These are phyloP conservation scores for Suillia variegata DNA, from an alignment of 2,888 invertebrate genomes.

Conservation along the genomic window DNA sequence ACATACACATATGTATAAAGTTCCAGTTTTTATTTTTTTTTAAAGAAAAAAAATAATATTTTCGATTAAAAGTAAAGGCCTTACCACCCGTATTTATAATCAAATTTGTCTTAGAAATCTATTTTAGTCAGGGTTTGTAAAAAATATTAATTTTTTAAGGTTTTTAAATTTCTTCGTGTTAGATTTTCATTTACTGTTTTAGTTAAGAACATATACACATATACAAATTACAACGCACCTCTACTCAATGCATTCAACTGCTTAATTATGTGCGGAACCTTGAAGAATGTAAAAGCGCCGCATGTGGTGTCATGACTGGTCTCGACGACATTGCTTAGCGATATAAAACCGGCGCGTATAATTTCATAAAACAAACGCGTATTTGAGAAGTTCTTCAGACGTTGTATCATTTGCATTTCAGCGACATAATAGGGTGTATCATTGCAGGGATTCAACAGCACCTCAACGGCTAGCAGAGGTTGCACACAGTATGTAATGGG, in stretches of 20 bases:
- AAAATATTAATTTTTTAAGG: too few relatives aligned
- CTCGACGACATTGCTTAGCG: slow-evolving; percentile 84
- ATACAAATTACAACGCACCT: too few relatives aligned
- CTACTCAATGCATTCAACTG: slow-evolving; percentile 70
- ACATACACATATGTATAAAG: too few relatives aligned
- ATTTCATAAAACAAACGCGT: slow-evolving; percentile 86
- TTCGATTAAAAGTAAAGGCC: too few relatives aligned
- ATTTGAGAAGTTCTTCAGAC: slow-evolving; percentile 81
- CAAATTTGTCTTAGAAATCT: too few relatives aligned
- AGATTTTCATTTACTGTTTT: too few relatives aligned
- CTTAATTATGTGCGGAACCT: slow-evolving; percentile 82
- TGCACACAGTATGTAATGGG: slow-evolving; percentile 77
- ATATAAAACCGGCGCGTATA: slow-evolving; percentile 85
- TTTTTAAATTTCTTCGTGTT: too few relatives aligned
- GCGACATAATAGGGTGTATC: slow-evolving; percentile 81
- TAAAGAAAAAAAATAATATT: too few relatives aligned
- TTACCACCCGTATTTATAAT: too few relatives aligned
- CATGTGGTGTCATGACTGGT: slow-evolving; percentile 87
- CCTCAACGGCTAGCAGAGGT: slow-evolving; percentile 82
- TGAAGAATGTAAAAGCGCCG: slow-evolving; percentile 93
- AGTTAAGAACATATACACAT: too few relatives aligned
- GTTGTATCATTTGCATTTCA: slow-evolving; percentile 82
- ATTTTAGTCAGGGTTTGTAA: too few relatives aligned
- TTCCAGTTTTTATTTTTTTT: too few relatives aligned
- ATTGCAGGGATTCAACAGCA: slow-evolving; percentile 82